Conservation (phyloP, 2,113 vertebrate species). For the Chamaetylas fuelleborni region DNA sequence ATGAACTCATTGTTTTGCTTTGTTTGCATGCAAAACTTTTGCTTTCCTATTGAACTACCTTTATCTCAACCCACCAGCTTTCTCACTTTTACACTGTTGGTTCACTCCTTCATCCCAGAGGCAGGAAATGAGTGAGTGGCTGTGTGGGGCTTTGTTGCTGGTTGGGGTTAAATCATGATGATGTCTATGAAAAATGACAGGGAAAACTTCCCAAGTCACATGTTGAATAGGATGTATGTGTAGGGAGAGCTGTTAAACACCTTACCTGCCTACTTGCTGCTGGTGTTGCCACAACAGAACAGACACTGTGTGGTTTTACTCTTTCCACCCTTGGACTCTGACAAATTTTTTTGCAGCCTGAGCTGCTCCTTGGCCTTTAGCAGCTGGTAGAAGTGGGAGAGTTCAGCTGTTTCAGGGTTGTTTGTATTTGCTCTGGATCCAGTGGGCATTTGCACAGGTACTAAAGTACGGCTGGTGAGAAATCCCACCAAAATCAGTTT, state of each 20-base stretch:
- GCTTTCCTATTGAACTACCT: neutral
- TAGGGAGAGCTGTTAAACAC: neutral
- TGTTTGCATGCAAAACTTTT: neutral
- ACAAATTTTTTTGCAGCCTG: neutral
- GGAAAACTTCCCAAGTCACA: neutral
- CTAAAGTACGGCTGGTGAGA: neutral
- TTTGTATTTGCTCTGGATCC: neutral
- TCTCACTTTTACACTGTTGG: neutral
- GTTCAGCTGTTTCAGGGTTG: neutral
- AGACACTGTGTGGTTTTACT: fast-evolving
- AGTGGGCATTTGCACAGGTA: fast-evolving
- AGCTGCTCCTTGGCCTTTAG: neutral
- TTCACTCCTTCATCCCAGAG: neutral
- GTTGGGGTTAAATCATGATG: neutral
- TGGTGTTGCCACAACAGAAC: neutral
- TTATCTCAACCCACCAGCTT: neutral
- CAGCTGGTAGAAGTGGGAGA: neutral
- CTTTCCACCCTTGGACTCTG: neutral
- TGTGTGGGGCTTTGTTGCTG: neutral
- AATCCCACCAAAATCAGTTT: neutral
- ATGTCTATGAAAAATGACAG: neutral
- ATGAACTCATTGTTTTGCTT: neutral
- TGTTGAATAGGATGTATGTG: neutral
- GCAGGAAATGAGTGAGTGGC: fast-evolving
- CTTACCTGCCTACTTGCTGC: neutral